Conservation (phyloP, 2,888 invertebrate genomes). For the Dimorphilus gyrociliatus region DNA sequence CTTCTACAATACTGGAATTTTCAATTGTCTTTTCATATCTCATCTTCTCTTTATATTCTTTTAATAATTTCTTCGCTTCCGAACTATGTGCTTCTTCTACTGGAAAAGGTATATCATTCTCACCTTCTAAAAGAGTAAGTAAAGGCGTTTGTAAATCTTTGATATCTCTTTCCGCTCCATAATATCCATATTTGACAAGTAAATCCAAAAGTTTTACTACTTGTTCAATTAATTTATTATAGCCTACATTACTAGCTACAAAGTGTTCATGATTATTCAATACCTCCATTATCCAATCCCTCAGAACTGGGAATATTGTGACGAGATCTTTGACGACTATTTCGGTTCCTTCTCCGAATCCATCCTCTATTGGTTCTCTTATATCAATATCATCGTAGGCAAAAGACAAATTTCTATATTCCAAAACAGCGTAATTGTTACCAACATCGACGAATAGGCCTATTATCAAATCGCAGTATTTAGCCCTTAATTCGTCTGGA, state of each 20-base stretch:
- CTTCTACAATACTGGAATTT: constrained; percentile 31
- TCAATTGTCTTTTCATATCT: constrained; percentile 23
- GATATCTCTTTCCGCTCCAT: constrained; percentile 31
- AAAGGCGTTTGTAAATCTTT: constrained; percentile 27
- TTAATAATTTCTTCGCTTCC: constrained; percentile 24
- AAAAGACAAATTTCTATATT: constrained; percentile 33
- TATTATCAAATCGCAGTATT: constrained; percentile 35
- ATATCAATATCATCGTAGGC: constrained; percentile 23
- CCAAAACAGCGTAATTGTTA: constrained; percentile 35
- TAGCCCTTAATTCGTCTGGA: constrained; percentile 33
- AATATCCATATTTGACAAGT: constrained; percentile 35
- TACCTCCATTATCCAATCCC: constrained; percentile 34
- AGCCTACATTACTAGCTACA: constrained; percentile 29
- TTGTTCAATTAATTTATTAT: constrained; percentile 35
- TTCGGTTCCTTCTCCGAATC: too few species aligned
- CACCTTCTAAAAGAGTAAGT: constrained; percentile 30
- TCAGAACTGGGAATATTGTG: constrained; percentile 30
- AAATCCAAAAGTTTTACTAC: constrained; percentile 21
- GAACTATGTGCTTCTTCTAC: constrained; percentile 4
- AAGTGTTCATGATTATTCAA: constrained; percentile 29
- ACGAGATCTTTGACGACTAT: constrained; percentile 18
- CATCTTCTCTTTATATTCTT: constrained; percentile 18
- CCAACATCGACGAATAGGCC: constrained; percentile 38
- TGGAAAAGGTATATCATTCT: constrained; percentile 31
- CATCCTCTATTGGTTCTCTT: neutral